A percentile compares a stretch with the other conserved stretches of the same genome.
phyloP scores from a whole-genome alignment of 2,113 vertebrate genomes.

The Prionailurus bengalensis region DNA sequence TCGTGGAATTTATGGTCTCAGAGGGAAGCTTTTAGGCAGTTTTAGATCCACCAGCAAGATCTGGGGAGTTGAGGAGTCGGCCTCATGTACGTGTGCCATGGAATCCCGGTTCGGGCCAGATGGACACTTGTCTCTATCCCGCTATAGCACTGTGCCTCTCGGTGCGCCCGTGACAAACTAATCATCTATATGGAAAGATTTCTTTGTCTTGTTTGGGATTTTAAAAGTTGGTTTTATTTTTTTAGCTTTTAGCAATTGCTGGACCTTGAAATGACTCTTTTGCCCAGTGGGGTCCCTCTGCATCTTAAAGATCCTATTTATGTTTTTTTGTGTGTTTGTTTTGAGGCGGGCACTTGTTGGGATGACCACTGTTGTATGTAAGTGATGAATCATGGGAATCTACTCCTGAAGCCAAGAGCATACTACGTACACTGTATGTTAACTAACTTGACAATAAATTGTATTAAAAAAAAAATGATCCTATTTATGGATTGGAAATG shows the following conservation, averaged over 20 bases:
- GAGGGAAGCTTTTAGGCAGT: background rate
- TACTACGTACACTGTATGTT: no score
- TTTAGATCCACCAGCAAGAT: background rate
- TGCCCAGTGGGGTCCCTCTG: background rate
- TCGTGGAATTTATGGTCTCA: background rate
- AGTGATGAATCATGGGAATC: no score
- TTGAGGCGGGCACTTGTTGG: no score
- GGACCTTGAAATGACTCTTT: background rate
- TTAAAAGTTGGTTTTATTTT: background rate
- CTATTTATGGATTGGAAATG: background rate
- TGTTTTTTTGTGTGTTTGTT: no score
- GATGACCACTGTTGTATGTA: no score
- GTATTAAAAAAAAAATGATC: background rate
- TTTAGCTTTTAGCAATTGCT: background rate
- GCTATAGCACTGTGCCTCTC: background rate
- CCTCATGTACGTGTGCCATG: background rate
- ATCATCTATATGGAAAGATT: background rate
- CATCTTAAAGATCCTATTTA: background rate
- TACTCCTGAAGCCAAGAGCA: no score
- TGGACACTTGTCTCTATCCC: rapidly evolving
- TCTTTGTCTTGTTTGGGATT: background rate
- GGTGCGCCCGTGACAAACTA: background rate
- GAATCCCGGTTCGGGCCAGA: background rate
- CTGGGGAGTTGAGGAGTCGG: background rate
- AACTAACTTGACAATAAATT: no score